A percentile compares a stretch with the other conserved stretches of the same genome.
Evolutionary conservation across 2,797 vertebrate species (phyloP).

Genomic region (Neosalanx taihuensis): DNA sequence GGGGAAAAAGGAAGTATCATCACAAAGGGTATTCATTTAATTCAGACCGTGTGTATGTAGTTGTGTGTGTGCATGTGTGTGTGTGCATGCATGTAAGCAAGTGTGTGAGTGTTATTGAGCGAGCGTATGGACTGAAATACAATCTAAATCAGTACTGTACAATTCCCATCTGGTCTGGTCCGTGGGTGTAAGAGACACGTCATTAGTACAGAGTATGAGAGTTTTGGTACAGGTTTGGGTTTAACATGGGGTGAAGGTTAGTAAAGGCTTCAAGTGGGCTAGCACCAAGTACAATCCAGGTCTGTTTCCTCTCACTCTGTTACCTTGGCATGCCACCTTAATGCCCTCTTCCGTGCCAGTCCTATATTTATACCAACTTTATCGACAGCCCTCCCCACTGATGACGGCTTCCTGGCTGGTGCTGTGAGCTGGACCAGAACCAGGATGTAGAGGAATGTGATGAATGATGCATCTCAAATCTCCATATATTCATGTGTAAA

Average conservation of each 20-base stretch:
- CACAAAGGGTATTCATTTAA: too few relatives aligned
- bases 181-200: neutral
- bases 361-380: constrained; percentile 40
- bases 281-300: neutral
- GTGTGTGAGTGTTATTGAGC: too few relatives aligned
- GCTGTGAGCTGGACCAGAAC: constrained; percentile 10
- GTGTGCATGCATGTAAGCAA: too few relatives aligned
- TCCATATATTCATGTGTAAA: too few relatives aligned
- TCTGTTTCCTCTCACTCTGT: neutral
- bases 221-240: too few relatives aligned
- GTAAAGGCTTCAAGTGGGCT: too few relatives aligned
- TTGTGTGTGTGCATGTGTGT: too few relatives aligned
- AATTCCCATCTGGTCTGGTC: neutral
- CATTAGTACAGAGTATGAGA: too few relatives aligned
- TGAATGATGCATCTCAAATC: neutral
- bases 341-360: constrained; percentile 26
- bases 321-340: constrained; percentile 14
- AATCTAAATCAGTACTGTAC: neutral
- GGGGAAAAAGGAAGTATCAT: neutral
- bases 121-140: neutral
- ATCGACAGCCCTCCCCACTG: constrained; percentile 21
- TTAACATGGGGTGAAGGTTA: too few relatives aligned
- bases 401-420: constrained; percentile 15
- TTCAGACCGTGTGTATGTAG: neutral
- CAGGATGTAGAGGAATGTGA: constrained; percentile 8